phyloP scores from a whole-genome alignment of 2,888 invertebrate genomes.

The Patella depressa region DNA sequence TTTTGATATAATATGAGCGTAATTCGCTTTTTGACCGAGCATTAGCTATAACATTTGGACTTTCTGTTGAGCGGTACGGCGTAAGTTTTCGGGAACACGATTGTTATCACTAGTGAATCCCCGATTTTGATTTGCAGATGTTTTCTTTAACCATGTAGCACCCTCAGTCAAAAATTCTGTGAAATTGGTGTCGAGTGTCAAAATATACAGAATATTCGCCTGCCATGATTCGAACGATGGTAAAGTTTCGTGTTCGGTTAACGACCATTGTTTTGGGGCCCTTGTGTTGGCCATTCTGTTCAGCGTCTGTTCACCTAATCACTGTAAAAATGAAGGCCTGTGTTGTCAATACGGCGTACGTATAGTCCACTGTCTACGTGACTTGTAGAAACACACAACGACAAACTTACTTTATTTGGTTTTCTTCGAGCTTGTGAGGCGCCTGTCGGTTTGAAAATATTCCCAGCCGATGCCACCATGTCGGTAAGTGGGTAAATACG shows the following conservation, averaged over 20 bases:
- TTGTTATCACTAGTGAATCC: constrained; percentile 6
- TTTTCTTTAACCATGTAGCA: constrained; percentile 15
- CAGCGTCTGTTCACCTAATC: too few species aligned
- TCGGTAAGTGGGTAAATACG: too few species aligned
- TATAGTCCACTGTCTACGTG: too few species aligned
- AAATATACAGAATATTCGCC: constrained; percentile 20
- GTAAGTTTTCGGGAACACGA: neutral
- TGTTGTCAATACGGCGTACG: too few species aligned
- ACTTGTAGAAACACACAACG: too few species aligned
- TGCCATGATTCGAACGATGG: constrained; percentile 31
- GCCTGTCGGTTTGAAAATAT: too few species aligned
- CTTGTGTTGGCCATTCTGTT: neutral
- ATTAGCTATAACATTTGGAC: constrained; percentile 13
- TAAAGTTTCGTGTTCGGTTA: constrained; percentile 27
- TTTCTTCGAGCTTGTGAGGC: too few species aligned
- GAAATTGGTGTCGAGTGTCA: constrained; percentile 28
- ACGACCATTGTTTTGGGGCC: constrained; percentile 30
- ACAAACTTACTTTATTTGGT: too few species aligned
- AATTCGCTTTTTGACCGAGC: constrained; percentile 5
- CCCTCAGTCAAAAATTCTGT: constrained; percentile 29
- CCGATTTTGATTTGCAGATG: neutral
- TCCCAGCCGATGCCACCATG: too few species aligned
- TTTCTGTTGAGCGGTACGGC: constrained; percentile 16
- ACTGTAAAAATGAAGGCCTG: too few species aligned
- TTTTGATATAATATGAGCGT: constrained; percentile 32